Evolutionary conservation across 30 jellyfish, hydroid and myxozoan genomes (phyloP), one percentile per base, ranked within the genome.

Genomic region (Turritopsis rubra): DNA sequence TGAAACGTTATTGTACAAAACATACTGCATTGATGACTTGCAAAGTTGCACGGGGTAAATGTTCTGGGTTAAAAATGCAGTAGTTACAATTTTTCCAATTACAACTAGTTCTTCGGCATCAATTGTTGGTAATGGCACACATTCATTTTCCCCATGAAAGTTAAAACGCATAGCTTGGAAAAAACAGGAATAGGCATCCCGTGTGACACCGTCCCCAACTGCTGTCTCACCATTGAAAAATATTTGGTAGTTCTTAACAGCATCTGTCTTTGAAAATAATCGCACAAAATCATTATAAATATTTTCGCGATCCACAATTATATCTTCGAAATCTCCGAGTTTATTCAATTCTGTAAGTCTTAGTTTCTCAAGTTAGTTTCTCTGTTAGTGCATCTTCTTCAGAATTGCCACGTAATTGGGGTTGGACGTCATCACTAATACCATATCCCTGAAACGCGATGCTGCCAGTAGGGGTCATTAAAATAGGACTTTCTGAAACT

Each of bases 141-240:
- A 17, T 23, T n/a, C n/a, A n/a, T 73, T 22, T 73, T 21, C 54
- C 8, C 73, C 72, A 28, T 73, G 60, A 73, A 21, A 73, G 25
- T 73, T 73, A 21, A 20, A 25, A 3, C 5, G 23, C 71, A 71
- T 71, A 16, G 20, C 28, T 19, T 23, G 20, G 28, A 71, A 71
- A 71, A 71, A 71, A 17, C 28, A 19, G 16, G 80, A 71, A 28
- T 16, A 71, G 16, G 80, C 80, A 71, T 71, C 80, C 23, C 28
- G 20, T 71, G 80, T 17, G 19, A 71, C 28, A 18, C 80, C 80
- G 23, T 71, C 28, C 18, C 80, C 80, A 71, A 71, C 28, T 19
- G 28, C 80, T 16, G 72, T 54, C 28, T 23, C 28, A 17, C 23
- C 28, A 17, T 71, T 16, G 18, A 23, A 71, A 71, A 71, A 17